phyloP scores from a whole-genome alignment of 1,140 invertebrate genomes.

The Drosophila equinoxialis region DNA sequence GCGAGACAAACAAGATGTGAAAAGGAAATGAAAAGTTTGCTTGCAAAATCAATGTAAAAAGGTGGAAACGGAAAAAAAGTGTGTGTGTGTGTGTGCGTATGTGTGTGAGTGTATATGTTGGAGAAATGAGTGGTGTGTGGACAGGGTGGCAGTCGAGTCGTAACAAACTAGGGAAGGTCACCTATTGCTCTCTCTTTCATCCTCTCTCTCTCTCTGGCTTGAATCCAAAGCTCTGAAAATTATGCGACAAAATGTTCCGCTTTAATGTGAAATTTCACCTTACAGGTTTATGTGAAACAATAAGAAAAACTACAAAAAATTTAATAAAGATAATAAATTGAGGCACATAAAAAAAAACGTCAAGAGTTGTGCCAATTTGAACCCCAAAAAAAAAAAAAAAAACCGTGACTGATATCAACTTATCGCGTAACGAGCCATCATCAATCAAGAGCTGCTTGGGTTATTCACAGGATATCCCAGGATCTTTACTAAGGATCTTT shows the following conservation, averaged over 20 bases:
- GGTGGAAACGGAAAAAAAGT: constrained; percentile 39
- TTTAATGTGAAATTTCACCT: constrained; percentile 17
- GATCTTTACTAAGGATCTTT: background rate
- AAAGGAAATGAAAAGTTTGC: constrained; percentile 7
- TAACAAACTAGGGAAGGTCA: constrained; percentile 7
- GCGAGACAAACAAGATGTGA: constrained; percentile 9
- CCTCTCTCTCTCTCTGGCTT: background rate
- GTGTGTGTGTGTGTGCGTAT: background rate
- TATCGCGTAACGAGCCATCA: too few relatives aligned
- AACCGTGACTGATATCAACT: too few relatives aligned
- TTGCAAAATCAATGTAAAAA: constrained; percentile 40
- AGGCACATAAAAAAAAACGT: background rate
- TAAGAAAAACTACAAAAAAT: background rate
- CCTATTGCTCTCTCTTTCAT: background rate
- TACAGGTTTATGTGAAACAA: constrained; percentile 4
- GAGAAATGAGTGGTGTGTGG: constrained; percentile 8
- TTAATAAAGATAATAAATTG: background rate
- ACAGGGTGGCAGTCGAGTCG: background rate
- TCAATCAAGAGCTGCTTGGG: too few relatives aligned
- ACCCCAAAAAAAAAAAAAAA: too few relatives aligned
- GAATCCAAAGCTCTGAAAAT: constrained; percentile 4
- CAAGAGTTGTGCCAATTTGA: background rate
- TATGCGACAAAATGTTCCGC: constrained; percentile 13
- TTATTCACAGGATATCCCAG: too few relatives aligned
- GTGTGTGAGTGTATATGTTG: background rate